Evolutionary conservation across 2,888 invertebrate genomes (phyloP), one percentile per base, ranked within the genome.

Genomic region (Nowickia ferox): DNA sequence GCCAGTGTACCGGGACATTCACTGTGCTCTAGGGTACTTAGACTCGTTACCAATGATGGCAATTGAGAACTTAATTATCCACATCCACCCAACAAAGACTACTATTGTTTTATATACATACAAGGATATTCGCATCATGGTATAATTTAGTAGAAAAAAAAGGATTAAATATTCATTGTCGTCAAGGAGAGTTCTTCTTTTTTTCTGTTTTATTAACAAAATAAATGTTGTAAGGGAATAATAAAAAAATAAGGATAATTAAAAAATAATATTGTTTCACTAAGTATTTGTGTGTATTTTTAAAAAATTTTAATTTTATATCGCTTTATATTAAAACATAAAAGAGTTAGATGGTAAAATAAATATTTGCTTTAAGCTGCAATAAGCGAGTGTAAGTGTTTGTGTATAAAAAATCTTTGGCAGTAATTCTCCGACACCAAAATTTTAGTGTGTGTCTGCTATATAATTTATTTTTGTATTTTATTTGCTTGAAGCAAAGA

Each of bases 41-140:
- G 48, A 69, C 42, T 69, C 69, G 78, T 61, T 59, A 48, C 72
- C 83, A 71, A 71, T 68, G 68, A 69, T 42, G 76, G 78, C 68
- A 87, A 84, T 85, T 84, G 84, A 81, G 82, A 80, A 82, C 87
- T 87, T 87, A 85, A 87, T 87, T 87, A 87, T 82, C 83, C 75
- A 76, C 74, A 77, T 80, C 81, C 77, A 77, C 51, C 68, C 74
- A 66, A 63, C 19, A 69, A 57, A 17, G 17, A 19, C n/a, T 59
- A 30, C n/a, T 59, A 59, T 76, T 74, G 13, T 66, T 40, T 46
- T 44, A 11, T 38, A 19, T 69, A n/a, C n/a, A n/a, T 68, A 13
- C 1, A 63, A n/a, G 48, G 55, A 51, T 63, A 63, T 61, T 76
- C 19, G 46, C 63, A 42, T 75, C 9, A 44, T 40, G 51, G 46